phyloP scores from a whole-genome alignment of 2,797 vertebrate species.

The Erithacus rubecula region DNA sequence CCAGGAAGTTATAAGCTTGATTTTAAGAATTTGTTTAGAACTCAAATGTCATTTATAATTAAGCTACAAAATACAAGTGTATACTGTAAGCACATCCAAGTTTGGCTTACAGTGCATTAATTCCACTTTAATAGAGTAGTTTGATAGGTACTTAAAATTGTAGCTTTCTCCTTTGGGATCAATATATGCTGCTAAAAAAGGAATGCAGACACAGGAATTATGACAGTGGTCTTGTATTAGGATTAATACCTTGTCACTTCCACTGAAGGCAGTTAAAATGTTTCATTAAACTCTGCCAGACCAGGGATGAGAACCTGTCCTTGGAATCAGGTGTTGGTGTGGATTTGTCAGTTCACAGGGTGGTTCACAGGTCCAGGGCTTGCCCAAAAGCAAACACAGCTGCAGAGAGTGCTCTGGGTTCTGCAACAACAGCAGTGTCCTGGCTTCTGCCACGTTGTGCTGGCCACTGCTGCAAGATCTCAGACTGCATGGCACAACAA shows the following conservation, averaged over 20 bases:
- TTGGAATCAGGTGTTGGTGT: neutral
- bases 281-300: neutral
- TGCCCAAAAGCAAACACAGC: neutral
- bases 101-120: neutral
- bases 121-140: neutral
- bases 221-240: neutral
- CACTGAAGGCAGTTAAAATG: neutral
- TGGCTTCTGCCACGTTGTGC: neutral
- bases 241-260: neutral
- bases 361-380: neutral
- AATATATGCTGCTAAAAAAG: neutral
- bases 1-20: neutral
- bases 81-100: neutral
- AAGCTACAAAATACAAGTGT: neutral
- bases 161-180: neutral
- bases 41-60: neutral
- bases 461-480: neutral
- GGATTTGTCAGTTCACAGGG: neutral
- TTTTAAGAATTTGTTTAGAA: neutral
- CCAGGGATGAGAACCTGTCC: neutral
- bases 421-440: neutral
- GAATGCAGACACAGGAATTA: neutral
- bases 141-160: neutral
- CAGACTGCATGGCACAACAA: neutral
- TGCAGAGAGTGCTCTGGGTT: rapidly evolving